phyloP scores from a whole-genome alignment of 2,113 vertebrate genomes.

The Taurulus bubalis region DNA sequence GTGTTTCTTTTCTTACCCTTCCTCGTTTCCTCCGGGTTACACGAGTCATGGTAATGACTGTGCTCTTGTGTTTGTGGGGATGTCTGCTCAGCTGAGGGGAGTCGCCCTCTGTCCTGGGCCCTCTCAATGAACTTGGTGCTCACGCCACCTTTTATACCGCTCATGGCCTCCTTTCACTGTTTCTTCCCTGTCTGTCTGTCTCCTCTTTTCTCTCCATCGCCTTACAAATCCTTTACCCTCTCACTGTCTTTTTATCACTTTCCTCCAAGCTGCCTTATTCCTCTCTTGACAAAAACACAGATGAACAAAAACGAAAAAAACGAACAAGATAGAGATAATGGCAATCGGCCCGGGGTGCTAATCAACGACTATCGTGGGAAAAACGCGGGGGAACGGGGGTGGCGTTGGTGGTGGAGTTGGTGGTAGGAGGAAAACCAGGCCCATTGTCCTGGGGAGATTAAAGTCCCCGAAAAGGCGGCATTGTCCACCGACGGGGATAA shows the following conservation, averaged over 20 bases:
- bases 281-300: conserved; percentile 81
- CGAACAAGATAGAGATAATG: conserved; percentile 88
- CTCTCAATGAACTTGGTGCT: conserved; percentile 80
- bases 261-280: conserved; percentile 47
- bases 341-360: conserved; percentile 88
- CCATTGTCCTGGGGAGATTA: conserved; percentile 98
- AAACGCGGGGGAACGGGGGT: conserved; percentile 87
- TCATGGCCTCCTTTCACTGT: conserved; percentile 67
- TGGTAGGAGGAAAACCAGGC: conserved; percentile 87
- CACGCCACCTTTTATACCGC: conserved; percentile 70
- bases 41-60: conserved; percentile 37
- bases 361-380: conserved; percentile 99
- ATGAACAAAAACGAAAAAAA: conserved; percentile 78
- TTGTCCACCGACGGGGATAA: conserved; percentile 97
- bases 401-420: conserved; percentile 58
- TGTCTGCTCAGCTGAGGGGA: conserved; percentile 62
- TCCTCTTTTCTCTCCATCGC: conserved; percentile 61
- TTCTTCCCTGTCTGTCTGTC: conserved; percentile 69
- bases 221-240: conserved; percentile 62
- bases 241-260: conserved; percentile 70
- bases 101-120: conserved; percentile 68
- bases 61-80: conserved; percentile 33
- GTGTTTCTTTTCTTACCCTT: conserved; percentile 35
- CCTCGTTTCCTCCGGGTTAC: conserved; percentile 25
- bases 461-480: conserved; percentile 92